These are phyloP conservation scores for Gavialis gangeticus DNA, from an alignment of 2,113 vertebrate genomes.

Conservation along the genomic window DNA sequence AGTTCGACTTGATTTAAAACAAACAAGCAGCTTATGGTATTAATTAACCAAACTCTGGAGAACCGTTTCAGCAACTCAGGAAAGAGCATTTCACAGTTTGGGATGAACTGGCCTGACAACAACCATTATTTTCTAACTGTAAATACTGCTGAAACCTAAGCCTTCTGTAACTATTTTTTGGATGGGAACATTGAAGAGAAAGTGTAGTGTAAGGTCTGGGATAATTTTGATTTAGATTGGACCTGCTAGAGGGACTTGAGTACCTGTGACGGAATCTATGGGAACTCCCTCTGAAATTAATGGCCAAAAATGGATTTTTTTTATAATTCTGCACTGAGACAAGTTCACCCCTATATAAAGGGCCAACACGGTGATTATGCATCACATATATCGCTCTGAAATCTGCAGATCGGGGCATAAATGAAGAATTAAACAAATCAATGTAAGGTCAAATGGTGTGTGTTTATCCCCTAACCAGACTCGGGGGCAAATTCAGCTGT, in stretches of 20 bases:
- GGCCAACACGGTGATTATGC: background rate
- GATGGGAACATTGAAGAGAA: background rate
- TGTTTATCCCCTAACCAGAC: background rate
- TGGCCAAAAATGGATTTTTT: conserved; percentile 20
- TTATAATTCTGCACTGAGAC: background rate
- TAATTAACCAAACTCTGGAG: conserved; percentile 1
- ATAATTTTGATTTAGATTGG: conserved; percentile 22
- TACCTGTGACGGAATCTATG: background rate
- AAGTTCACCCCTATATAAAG: conserved; percentile 10
- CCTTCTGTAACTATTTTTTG: conserved; percentile 50
- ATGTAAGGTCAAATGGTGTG: conserved; percentile 37
- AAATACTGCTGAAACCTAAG: conserved; percentile 50
- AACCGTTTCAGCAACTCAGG: conserved; percentile 12
- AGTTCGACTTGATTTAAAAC: conserved; percentile 32
- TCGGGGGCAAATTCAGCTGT: conserved; percentile 25
- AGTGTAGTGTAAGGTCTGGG: background rate
- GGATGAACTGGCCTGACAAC: conserved; percentile 44
- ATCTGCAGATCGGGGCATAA: background rate
- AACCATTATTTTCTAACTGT: conserved; percentile 42
- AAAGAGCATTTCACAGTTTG: background rate
- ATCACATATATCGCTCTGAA: conserved; percentile 28
- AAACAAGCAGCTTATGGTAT: background rate
- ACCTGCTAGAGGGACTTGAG: background rate
- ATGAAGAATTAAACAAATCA: conserved; percentile 57
- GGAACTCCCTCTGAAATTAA: conserved; percentile 47